Percentiles rank a stretch among this genome's conserved stretches.
Evolutionary conservation across 2,797 vertebrate species (phyloP).

Genomic region (Triplophysa bombifrons): DNA sequence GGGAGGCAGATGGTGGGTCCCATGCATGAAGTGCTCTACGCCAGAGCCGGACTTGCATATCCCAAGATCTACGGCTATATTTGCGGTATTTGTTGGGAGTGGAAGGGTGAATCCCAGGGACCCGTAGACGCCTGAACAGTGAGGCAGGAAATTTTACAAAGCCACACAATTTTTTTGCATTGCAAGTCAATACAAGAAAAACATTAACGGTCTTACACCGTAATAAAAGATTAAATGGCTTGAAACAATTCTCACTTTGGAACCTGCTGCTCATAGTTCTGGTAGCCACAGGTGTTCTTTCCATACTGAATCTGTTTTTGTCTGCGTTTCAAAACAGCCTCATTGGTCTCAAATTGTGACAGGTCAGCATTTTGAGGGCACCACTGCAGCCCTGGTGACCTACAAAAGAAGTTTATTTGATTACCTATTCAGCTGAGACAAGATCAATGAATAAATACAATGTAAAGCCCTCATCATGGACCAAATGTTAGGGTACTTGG

Average conservation of each 20-base stretch:
- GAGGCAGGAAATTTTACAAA: neutral
- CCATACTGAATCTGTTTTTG: conserved; percentile 89
- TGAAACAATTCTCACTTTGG: conserved; percentile 75
- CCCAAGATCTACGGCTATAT: conserved; percentile 85
- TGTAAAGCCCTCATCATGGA: neutral
- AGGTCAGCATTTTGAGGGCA: conserved; percentile 60
- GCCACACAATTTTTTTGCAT: too few species aligned
- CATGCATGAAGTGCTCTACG: conserved; percentile 82
- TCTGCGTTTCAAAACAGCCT: conserved; percentile 74
- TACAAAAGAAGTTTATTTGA: neutral
- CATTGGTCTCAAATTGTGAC: conserved; percentile 77
- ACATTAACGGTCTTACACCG: neutral
- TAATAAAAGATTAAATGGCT: conserved; percentile 35
- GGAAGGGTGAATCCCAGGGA: conserved; percentile 81
- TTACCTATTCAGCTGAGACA: neutral
- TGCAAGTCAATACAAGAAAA: neutral
- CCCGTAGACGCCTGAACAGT: conserved; percentile 70
- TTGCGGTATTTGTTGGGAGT: conserved; percentile 86
- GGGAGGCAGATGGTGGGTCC: conserved; percentile 73
- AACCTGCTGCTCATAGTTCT: conserved; percentile 82
- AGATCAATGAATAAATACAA: neutral
- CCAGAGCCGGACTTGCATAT: conserved; percentile 87
- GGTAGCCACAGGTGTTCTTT: conserved; percentile 84
- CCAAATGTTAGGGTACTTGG: too few species aligned
- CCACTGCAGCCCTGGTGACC: conserved; percentile 54